Base-by-base conservation (phyloP, 1,140 invertebrate genomes). In the Danaus melanippus region DNA sequence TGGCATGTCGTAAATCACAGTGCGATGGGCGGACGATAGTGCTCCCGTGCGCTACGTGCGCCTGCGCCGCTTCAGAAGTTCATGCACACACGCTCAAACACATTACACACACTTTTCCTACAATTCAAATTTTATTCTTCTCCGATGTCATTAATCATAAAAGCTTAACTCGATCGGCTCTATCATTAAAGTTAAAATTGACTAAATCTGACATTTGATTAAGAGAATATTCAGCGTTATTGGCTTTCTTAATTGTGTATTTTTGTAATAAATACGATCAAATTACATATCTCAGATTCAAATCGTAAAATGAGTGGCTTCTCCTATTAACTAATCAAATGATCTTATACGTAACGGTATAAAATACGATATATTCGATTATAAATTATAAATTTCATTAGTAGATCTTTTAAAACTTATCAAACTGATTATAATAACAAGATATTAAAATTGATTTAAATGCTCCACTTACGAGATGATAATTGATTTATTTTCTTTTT, bases 181-280 rank as follows among this genome's bases (percentile, higher is more conserved):
- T 77, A 79, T 81, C 70, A 84, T 81, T 85, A 79, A 72, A 76
- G 60, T 66, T 70, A 75, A 79, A 77, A 81, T 77, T 78, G 62
- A 68, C 77, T 71, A 83, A 84, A 85, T 83, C 82, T 67, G 82
- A 85, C 82, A 61, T 85, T 80, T 80, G 76, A 82, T 79, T 83
- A 78, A 85, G 74, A 79, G 77, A 79, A 78, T 64, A 73, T 50
- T 64, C 56, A 52, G 51, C 56, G 64, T 71, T 78, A 76, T 79
- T 78, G 67, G 66, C 62, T 76, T 69, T 74, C 65, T 65, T 74
- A 76, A 76, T 78, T 75, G 69, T 73, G 64, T 79, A 67, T 76
- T 71, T 79, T 66, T 69, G 64, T 74, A 67, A 73, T 72, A 76
- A 72, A 76, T 68, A 74, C 59, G 59, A 56, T 67, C 57, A 70